Base-by-base conservation (phyloP, 2,113 vertebrate genomes). In the zebrafish (Danio rerio) region DNA sequence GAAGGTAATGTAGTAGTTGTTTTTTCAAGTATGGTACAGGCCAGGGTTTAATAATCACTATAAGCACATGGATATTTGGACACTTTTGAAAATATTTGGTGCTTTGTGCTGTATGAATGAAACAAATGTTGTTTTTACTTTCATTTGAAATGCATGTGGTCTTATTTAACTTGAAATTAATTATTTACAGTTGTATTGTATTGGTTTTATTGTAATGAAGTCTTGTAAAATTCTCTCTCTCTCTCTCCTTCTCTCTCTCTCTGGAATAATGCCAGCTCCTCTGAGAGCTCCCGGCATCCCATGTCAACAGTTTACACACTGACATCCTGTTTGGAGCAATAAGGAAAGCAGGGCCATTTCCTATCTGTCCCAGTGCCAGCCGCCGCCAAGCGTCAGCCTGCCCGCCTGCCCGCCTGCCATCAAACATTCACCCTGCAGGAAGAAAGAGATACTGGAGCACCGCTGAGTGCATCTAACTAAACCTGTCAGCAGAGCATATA, bases 291-390 rank as follows among this genome's bases (percentile, higher is more conserved):
- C 84, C 78, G 89, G 91, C 92, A 91, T 88, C 90, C 87, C 87
- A 87, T 93, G 91, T 94, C 94, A 92, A 92, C 91, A 93, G 90
- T 94, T 94, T 94, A 94, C 92, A 93, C 89, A 82, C 90, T 88
- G 88, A 92, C 93, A 94, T 94, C 94, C 93, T 94, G 93, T 94
- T 93, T 93, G 90, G 87, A 92, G 93, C 91, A 94, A 93, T 94
- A 94, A 92, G 92, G 93, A 93, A 94, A 92, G 88, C 72, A 89
- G 84, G 87, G 86, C 90, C 53, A 89, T 92, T 94, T 94, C 92
- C 93, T 92, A 87, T 89, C 88, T 89, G 89, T 88, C 84, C 61
- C 61, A 53, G 65, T 92, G 91, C 83, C 88, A 86, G 71, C 73
- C 52, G 16, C 66, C 42, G 11, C 62, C 52, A 21, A 58, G 71